phyloP scores from a whole-genome alignment of 2,797 vertebrate species.

The Sebastes glaucus region DNA sequence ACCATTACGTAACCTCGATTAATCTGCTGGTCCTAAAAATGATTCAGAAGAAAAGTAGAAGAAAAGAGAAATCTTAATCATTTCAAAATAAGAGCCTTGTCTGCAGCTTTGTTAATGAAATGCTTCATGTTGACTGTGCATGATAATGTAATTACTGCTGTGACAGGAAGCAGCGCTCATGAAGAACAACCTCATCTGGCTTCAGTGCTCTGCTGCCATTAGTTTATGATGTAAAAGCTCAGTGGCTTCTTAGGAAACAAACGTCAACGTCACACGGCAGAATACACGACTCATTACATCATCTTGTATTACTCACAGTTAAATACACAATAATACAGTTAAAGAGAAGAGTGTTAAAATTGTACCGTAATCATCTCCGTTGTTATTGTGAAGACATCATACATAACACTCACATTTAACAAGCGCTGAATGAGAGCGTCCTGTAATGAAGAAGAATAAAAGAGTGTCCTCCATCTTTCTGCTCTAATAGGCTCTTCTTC shows the following conservation, averaged over 20 bases:
- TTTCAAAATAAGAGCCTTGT: slow-evolving; percentile 39
- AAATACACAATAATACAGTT: neutral
- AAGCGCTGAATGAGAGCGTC: neutral
- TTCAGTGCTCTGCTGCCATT: neutral
- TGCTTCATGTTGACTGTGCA: neutral
- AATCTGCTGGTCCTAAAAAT: neutral
- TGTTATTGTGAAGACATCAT: neutral
- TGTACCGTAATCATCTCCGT: neutral
- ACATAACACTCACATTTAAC: neutral
- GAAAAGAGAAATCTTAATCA: neutral
- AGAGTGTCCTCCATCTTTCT: neutral
- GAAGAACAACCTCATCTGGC: slow-evolving; percentile 23
- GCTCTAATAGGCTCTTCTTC: slow-evolving; percentile 12
- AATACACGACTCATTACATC: neutral
- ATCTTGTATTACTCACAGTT: neutral
- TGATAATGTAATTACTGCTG: slow-evolving; percentile 22
- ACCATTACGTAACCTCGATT: neutral
- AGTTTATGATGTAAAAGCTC: neutral
- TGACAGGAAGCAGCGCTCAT: slow-evolving; percentile 19
- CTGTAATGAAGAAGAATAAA: slow-evolving; percentile 4
- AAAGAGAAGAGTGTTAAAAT: neutral
- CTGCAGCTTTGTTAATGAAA: neutral
- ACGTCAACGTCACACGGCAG: neutral
- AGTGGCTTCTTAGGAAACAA: neutral
- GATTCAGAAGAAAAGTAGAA: neutral